Percentiles rank a stretch among this genome's conserved stretches.
These are phyloP conservation scores for Porites lobata DNA, from an alignment of 92 coral and sea anemone species.

Conservation along the genomic window DNA sequence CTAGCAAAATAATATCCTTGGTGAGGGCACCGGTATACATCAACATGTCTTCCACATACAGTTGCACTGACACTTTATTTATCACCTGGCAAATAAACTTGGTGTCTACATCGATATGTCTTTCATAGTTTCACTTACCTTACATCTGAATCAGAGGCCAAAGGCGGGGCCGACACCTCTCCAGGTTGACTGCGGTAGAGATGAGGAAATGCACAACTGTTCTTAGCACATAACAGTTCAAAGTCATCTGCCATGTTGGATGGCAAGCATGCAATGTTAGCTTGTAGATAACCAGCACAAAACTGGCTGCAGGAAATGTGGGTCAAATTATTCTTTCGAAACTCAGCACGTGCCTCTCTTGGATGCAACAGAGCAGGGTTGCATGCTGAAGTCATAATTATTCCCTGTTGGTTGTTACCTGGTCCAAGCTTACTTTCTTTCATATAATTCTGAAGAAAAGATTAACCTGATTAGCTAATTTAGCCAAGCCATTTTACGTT, in stretches of 20 bases:
- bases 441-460: too few relatives aligned
- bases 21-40: too few relatives aligned
- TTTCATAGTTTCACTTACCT: conserved; percentile 6
- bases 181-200: conserved; percentile 48
- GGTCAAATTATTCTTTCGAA: conserved; percentile 16
- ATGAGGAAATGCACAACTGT: conserved; percentile 26
- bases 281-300: conserved; percentile 38
- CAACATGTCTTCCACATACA: too few relatives aligned
- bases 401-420: background rate
- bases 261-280: conserved; percentile 44
- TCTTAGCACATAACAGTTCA: conserved; percentile 17
- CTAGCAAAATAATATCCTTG: too few relatives aligned
- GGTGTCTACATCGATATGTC: too few relatives aligned
- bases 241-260: conserved; percentile 44
- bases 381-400: background rate
- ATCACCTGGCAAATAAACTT: too few relatives aligned
- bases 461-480: too few relatives aligned
- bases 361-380: conserved; percentile 1
- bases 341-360: conserved; percentile 31
- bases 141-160: conserved; percentile 30
- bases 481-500: too few relatives aligned
- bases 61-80: too few relatives aligned
- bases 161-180: conserved; percentile 12
- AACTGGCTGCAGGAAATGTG: conserved; percentile 35
- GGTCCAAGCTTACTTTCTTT: background rate